Evolutionary conservation across 2,113 vertebrate genomes (phyloP), one percentile per base, ranked within the genome.

Genomic region (Malurus elegans): DNA sequence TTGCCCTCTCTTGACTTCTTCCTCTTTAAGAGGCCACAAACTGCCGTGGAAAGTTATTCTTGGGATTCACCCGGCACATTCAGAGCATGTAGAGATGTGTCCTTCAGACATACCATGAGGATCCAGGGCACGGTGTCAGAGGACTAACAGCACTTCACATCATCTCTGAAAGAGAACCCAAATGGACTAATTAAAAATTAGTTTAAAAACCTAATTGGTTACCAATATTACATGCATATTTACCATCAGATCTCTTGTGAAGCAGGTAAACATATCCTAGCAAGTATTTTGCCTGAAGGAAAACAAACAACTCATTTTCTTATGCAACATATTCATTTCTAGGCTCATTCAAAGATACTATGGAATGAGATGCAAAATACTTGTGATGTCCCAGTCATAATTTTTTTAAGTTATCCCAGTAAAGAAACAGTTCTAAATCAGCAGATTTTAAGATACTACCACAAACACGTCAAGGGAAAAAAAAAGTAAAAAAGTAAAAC

Each of bases 51-150:
- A 92, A 89, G n/a, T 54, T 78, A 62, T 73, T 50, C 62, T 7
- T 73, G 69, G 83, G 50, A 69, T 80, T 97, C 90, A 95, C 94
- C 96, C 94, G 91, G 51, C 38, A 74, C 17, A 26, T 48, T 84
- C 48, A 93, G 79, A 89, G 40, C 76, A 64, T 25, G 51, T 47
- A 64, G 56, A 78, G 91, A 92, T 67, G 64, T 64, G 95, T 89
- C 92, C 94, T 91, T 91, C 57, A 80, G 75, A 86, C 86, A 90
- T n/a, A 79, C 64, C 91, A 88, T 23, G 48, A 67, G 88, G 32
- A 56, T 58, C 53, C 79, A 84, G 79, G 8, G 51, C 36, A 42
- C 62, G 31, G 24, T 19, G 54, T 28, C 21, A 67, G 44, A 79
- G 83, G 57, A 57, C 25, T 44, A 48, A 44, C 47, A 73, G 79